A percentile compares a stretch with the other conserved stretches of the same genome.
Evolutionary conservation across 2,888 invertebrate genomes (phyloP).

Genomic region (Leucozona laternaria): DNA sequence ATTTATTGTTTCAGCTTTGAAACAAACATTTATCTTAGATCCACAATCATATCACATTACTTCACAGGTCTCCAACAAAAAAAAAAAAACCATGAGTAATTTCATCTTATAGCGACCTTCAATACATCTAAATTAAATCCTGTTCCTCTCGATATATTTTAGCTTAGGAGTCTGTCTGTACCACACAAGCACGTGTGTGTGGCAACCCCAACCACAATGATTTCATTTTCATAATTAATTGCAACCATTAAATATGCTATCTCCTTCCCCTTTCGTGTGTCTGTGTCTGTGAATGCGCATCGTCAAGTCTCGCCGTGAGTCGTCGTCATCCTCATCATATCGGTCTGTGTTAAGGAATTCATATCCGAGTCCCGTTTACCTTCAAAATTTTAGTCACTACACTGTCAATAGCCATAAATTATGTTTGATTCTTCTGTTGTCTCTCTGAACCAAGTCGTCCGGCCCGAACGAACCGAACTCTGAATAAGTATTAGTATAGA

Average conservation of each 20-base stretch:
- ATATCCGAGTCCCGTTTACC: conserved; percentile 67
- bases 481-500: conserved; percentile 54
- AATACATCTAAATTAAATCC: conserved; percentile 59
- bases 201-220: conserved; percentile 61
- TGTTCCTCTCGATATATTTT: neutral
- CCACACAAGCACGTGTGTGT: conserved; percentile 46
- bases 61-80: neutral
- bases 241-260: conserved; percentile 64
- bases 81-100: conserved; percentile 12
- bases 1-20: neutral
- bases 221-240: conserved; percentile 74
- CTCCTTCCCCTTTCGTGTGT: neutral
- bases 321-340: neutral
- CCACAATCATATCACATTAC: conserved; percentile 38
- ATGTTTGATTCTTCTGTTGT: conserved; percentile 38
- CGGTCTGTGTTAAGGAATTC: conserved; percentile 33
- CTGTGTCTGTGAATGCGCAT: conserved; percentile 4
- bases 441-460: conserved; percentile 2
- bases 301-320: neutral
- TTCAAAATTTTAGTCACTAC: conserved; percentile 51
- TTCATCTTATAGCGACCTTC: conserved; percentile 48
- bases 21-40: conserved; percentile 22
- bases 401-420: conserved; percentile 65
- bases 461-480: neutral
- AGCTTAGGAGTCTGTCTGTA: neutral